phyloP scores from a whole-genome alignment of 2,888 invertebrate genomes.

The Lochmaea crataegi region DNA sequence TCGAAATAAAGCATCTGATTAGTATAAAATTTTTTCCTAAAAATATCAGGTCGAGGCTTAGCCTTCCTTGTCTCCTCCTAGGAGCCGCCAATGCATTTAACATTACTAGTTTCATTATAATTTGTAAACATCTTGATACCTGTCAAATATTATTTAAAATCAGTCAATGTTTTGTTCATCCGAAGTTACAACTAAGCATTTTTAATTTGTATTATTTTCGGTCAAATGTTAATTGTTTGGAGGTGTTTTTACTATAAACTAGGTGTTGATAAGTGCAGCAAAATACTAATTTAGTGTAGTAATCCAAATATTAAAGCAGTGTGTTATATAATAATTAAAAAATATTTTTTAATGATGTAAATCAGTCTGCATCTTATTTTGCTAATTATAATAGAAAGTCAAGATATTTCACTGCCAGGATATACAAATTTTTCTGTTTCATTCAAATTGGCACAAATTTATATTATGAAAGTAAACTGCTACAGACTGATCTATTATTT shows the following conservation, averaged over 20 bases:
- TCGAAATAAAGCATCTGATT: no score
- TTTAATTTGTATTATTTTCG: background rate
- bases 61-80: no score
- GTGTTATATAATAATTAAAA: background rate
- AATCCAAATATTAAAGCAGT: slow-evolving; percentile 3
- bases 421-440: no score
- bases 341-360: background rate
- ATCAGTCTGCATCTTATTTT: background rate
- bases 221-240: no score
- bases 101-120: no score
- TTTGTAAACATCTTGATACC: background rate
- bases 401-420: background rate
- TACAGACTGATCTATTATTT: background rate
- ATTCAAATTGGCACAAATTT: background rate
- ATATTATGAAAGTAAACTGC: background rate
- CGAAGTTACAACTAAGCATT: slow-evolving; percentile 5
- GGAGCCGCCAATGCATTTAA: no score
- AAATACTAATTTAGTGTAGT: background rate
- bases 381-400: background rate
- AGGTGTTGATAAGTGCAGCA: slow-evolving; percentile 1
- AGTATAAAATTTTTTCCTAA: no score
- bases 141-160: background rate
- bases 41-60: no score
- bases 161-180: slow-evolving; percentile 15
- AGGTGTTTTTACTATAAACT: background rate